These are phyloP conservation scores for Pundamilia nyererei DNA, from an alignment of 2,113 vertebrate genomes.

Conservation along the genomic window DNA sequence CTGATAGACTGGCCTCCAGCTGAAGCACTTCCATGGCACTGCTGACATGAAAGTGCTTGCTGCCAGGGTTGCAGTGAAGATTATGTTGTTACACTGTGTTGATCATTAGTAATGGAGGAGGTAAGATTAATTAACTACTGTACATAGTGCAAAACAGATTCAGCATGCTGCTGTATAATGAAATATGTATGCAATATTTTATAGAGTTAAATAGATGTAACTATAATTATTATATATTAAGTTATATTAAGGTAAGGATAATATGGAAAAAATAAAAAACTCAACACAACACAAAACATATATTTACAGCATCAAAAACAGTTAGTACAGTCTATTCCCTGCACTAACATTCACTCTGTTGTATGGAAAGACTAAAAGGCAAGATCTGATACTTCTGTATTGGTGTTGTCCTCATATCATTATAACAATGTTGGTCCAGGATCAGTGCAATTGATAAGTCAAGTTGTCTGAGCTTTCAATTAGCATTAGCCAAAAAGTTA, in stretches of 20 bases:
- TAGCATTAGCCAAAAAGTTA: background rate
- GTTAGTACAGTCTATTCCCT: background rate
- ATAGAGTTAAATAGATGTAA: background rate
- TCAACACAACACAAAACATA: background rate
- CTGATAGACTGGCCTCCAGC: conserved; percentile 20
- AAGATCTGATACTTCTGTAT: background rate
- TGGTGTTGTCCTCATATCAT: background rate
- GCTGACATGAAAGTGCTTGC: conserved; percentile 20
- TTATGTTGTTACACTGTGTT: conserved; percentile 8
- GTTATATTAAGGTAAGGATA: too few relatives aligned
- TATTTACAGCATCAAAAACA: background rate
- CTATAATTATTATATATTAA: background rate
- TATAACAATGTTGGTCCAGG: background rate
- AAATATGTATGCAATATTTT: background rate
- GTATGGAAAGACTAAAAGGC: background rate
- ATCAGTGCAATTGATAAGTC: background rate
- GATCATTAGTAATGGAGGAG: conserved; percentile 23
- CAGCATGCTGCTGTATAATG: background rate
- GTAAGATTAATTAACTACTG: background rate
- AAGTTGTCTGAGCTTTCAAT: background rate
- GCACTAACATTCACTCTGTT: background rate
- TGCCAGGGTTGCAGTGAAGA: background rate
- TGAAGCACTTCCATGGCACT: conserved; percentile 4
- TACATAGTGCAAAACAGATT: background rate
- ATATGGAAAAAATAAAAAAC: too few relatives aligned